Base-by-base conservation (phyloP, 1,140 invertebrate genomes). In the Globodera rostochiensis region DNA sequence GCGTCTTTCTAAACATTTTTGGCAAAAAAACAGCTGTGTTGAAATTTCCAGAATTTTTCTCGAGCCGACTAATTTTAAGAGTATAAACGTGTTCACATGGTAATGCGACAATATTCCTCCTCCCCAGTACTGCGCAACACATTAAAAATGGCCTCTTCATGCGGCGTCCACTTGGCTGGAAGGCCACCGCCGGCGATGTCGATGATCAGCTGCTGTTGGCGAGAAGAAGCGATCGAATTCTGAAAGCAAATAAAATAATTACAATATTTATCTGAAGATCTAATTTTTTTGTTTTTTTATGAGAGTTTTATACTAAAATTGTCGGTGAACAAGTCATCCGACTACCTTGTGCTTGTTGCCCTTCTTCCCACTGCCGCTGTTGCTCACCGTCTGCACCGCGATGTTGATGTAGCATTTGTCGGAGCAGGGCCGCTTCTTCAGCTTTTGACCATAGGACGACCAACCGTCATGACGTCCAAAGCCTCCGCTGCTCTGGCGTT, bases 121-220 rank as follows among this genome's bases (percentile, higher is more conserved):
- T 77, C 79, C 0, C 84, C 84, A 45, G 77, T 75, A 3, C 66
- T 73, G 49, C 80, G 73, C 53, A 85, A 53, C 13, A 85, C 50
- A 47, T 47, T 75, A 64, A 85, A 84, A 21, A 84, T 86, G 13
- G 84, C 50, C 74, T 85, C 84, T 70, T 85, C 84, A 19, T 85
- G 84, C 25, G 84, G 84, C 1, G 81, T 80, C 84, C 84, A 85
- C 25, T 83, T 81, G 25, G 78, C 66, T 15, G 36, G 36, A 36
- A 6, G 11, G 15, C 3, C 49, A 13, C 57, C 49, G 66, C 49
- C 19, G 76, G 36, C 4, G n/a, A 69, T 67, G 4, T 47, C 64
- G 45, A 69, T 36, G 21, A 36, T 71, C 19, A 13, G 70, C 13
- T 66, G 67, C 21, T 71, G 19, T 71, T 15, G 47, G 19, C 47